A percentile compares a stretch with the other conserved stretches of the same genome.
Evolutionary conservation across 2,797 vertebrate species (phyloP).

Genomic region (Falco peregrinus): DNA sequence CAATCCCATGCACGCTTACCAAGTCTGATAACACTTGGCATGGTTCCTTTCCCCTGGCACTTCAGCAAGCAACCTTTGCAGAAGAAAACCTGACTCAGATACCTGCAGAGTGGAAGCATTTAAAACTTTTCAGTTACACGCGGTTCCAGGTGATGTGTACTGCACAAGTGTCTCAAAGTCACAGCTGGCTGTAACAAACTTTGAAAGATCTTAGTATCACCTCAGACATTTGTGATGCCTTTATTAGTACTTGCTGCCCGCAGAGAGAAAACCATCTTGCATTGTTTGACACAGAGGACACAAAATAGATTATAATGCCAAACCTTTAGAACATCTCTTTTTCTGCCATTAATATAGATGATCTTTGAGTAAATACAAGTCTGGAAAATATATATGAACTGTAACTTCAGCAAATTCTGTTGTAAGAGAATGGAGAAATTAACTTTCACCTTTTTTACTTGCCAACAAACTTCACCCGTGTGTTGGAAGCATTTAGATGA

Average conservation of each 20-base stretch:
- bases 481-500: conserved; percentile 28
- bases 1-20: background rate
- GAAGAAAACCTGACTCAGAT: background rate
- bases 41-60: background rate
- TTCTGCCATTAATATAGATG: background rate
- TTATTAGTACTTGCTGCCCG: background rate
- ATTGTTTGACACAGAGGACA: background rate
- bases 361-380: background rate
- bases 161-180: background rate
- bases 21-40: background rate
- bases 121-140: background rate
- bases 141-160: background rate
- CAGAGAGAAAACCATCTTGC: background rate
- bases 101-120: background rate
- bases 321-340: background rate
- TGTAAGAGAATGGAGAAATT: background rate
- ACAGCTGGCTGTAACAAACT: background rate
- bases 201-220: background rate
- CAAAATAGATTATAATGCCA: background rate
- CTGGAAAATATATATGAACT: background rate
- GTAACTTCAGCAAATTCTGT: background rate
- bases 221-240: background rate
- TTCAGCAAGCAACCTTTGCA: background rate
- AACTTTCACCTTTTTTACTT: background rate
- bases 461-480: background rate